phyloP scores from a whole-genome alignment of 1,140 invertebrate species.

The Cardiocondyla obscurior region DNA sequence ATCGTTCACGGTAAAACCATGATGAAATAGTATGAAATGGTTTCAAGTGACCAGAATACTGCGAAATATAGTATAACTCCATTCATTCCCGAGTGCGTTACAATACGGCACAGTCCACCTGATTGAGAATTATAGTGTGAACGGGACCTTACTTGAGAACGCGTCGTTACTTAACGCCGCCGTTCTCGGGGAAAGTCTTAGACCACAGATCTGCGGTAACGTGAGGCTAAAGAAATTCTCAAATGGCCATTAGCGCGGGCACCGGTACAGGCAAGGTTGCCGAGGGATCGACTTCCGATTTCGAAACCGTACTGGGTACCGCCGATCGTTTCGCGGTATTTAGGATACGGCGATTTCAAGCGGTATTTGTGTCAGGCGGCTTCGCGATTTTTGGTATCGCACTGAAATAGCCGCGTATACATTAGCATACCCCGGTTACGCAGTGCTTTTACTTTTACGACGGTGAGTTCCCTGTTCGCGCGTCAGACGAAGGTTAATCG shows the following conservation, averaged over 20 bases:
- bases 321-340: slow-evolving; percentile 35
- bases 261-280: slow-evolving; percentile 51
- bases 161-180: slow-evolving; percentile 53
- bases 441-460: slow-evolving; percentile 28
- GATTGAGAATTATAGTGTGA: slow-evolving; percentile 42
- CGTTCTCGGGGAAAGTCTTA: slow-evolving; percentile 62
- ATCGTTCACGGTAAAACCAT: background rate
- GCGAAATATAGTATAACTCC: background rate
- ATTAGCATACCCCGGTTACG: background rate
- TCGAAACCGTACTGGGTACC: slow-evolving; percentile 43
- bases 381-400: slow-evolving; percentile 1
- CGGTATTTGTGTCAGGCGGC: slow-evolving; percentile 51
- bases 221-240: slow-evolving; percentile 61
- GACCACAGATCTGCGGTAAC: slow-evolving; percentile 30
- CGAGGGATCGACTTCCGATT: slow-evolving; percentile 65
- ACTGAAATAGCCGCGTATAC: background rate
- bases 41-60: background rate
- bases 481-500: slow-evolving; percentile 26
- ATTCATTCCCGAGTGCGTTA: slow-evolving; percentile 13
- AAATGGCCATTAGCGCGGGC: slow-evolving; percentile 21
- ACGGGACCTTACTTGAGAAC: slow-evolving; percentile 28
- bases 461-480: background rate
- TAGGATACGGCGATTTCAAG: slow-evolving; percentile 47
- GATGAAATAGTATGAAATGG: background rate
- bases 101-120: background rate